Evolutionary conservation across 2,888 invertebrate genomes (phyloP).

Genomic region (Plebejus anna): DNA sequence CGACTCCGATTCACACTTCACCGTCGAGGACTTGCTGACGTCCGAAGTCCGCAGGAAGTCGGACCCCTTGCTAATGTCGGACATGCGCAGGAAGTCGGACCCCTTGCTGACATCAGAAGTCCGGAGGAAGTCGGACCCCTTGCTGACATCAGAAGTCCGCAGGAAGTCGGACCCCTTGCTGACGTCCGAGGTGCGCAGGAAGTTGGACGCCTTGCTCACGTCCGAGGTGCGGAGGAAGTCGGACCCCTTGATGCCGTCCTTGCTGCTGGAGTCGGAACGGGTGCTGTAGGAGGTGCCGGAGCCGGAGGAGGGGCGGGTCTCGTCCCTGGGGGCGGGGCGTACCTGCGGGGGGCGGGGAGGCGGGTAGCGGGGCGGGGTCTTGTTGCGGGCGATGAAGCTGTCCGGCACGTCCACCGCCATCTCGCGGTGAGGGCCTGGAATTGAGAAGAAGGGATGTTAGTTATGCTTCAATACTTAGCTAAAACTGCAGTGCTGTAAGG

Average conservation of each 20-base stretch:
- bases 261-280: conserved; percentile 58
- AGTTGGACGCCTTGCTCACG: conserved; percentile 56
- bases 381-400: conserved; percentile 93
- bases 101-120: conserved; percentile 52
- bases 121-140: neutral
- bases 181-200: neutral
- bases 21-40: conserved; percentile 35
- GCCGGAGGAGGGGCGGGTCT: conserved; percentile 70
- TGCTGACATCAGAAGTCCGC: neutral
- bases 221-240: conserved; percentile 68
- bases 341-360: conserved; percentile 87
- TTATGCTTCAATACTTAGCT: neutral
- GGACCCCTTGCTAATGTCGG: neutral
- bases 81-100: neutral
- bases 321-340: conserved; percentile 72
- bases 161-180: neutral
- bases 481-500: no score
- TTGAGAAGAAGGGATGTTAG: neutral
- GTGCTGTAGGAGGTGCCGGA: conserved; percentile 73
- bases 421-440: conserved; percentile 94
- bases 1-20: conserved; percentile 54
- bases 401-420: conserved; percentile 99
- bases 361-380: conserved; percentile 94
- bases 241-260: conserved; percentile 44
- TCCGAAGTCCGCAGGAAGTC: neutral